Evolutionary conservation across 2,888 invertebrate genomes (phyloP).

Genomic region (Drosophila borealis): DNA sequence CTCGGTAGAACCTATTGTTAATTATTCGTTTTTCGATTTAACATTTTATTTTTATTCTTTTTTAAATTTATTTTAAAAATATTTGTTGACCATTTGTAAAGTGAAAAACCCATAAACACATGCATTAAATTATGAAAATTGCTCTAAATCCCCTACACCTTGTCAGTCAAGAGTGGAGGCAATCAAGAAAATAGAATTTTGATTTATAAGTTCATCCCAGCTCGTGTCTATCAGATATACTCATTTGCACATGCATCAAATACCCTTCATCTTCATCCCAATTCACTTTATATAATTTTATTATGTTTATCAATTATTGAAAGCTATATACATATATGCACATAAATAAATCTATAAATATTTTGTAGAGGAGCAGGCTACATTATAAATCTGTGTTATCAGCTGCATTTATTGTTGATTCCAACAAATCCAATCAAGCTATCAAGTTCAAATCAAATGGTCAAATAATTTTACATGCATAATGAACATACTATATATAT

Average conservation of each 20-base stretch:
- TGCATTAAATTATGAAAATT: too few relatives aligned
- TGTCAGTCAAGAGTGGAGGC: too few relatives aligned
- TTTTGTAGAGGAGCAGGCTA: too few relatives aligned
- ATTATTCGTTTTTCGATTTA: background rate
- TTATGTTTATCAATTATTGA: background rate
- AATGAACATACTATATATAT: too few relatives aligned
- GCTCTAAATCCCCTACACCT: too few relatives aligned
- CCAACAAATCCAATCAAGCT: background rate
- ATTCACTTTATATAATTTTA: background rate
- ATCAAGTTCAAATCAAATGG: constrained; percentile 4
- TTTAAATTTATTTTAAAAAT: background rate
- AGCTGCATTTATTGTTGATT: background rate
- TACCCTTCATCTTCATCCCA: too few relatives aligned
- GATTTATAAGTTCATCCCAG: too few relatives aligned
- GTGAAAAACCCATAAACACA: too few relatives aligned
- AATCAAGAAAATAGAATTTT: too few relatives aligned
- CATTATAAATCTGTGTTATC: constrained; percentile 5
- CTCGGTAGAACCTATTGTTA: constrained; percentile 83
- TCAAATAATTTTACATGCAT: background rate
- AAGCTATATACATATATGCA: background rate
- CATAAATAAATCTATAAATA: background rate
- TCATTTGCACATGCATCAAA: too few relatives aligned
- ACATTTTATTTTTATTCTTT: background rate
- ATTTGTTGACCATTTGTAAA: too few relatives aligned
- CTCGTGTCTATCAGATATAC: too few relatives aligned